Conservation (phyloP, 2,888 invertebrate species). For the Acrobeloides nanus region DNA sequence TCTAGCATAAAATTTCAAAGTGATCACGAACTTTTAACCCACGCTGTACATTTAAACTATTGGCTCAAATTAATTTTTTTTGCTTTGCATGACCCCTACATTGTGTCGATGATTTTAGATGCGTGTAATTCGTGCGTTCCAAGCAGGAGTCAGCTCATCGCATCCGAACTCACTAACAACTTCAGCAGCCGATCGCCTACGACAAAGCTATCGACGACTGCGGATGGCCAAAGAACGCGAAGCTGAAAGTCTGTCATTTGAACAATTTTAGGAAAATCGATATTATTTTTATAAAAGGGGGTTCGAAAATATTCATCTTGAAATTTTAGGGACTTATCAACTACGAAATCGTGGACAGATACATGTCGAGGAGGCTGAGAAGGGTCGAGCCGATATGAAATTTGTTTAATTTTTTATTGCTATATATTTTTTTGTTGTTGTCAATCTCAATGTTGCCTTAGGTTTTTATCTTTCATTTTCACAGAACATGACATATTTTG, state of each 20-base stretch:
- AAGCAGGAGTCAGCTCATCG: conserved; percentile 36
- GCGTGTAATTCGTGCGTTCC: conserved; percentile 52
- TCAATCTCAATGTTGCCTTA: no score
- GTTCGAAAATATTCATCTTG: neutral
- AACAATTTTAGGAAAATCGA: conserved; percentile 6
- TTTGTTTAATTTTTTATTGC: no score
- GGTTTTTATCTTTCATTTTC: no score
- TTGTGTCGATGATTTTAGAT: conserved; percentile 39
- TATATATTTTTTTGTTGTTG: no score
- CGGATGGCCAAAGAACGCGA: conserved; percentile 50
- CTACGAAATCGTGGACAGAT: conserved; percentile 50
- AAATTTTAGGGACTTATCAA: conserved; percentile 46
- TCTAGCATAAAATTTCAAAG: no score
- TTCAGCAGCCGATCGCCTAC: conserved; percentile 48
- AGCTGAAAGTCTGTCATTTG: conserved; percentile 44
- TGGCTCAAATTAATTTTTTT: conserved; percentile 1
- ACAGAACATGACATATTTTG: no score
- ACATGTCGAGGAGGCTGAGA: conserved; percentile 37
- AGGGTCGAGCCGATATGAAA: no score
- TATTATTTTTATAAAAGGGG: conserved; percentile 1
- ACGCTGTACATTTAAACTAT: no score
- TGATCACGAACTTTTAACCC: no score
- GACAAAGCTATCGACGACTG: conserved; percentile 45
- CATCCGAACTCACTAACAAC: conserved; percentile 49
- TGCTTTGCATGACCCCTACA: conserved; percentile 2